Evolutionary conservation across 2,113 vertebrate genomes (phyloP).

Genomic region (Salvator merianae): DNA sequence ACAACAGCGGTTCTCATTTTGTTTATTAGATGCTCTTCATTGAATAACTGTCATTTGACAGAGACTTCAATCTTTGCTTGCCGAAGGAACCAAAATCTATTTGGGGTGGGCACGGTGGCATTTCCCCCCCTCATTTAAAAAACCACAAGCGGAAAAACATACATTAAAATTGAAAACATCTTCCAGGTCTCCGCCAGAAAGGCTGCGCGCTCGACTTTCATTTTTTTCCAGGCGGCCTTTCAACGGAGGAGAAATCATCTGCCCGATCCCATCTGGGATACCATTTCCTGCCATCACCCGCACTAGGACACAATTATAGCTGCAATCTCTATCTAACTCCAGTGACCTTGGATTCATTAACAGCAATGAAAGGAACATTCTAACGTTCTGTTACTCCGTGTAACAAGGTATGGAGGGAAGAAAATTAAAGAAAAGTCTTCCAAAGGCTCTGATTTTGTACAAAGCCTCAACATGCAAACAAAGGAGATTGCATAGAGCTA

Average conservation of each 20-base stretch:
- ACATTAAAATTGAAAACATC: conserved; percentile 40
- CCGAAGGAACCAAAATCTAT: conserved; percentile 14
- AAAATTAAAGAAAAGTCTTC: conserved; percentile 29
- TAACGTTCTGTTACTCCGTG: conserved; percentile 19
- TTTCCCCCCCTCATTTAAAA: conserved; percentile 36
- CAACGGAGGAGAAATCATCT: conserved; percentile 39
- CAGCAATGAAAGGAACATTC: conserved; percentile 20
- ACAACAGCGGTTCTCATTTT: conserved; percentile 1
- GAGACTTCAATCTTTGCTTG: conserved; percentile 36
- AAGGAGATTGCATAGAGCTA: conserved; percentile 52
- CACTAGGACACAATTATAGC: conserved; percentile 31
- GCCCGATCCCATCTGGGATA: conserved; percentile 56
- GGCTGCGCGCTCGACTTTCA: conserved; percentile 44
- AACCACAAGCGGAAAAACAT: conserved; percentile 30
- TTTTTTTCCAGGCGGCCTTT: conserved; percentile 43
- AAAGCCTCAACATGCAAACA: conserved; percentile 43
- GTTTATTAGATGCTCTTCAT: conserved; percentile 11
- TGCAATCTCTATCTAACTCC: conserved; percentile 17
- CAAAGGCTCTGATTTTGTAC: conserved; percentile 45
- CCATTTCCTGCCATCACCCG: conserved; percentile 10
- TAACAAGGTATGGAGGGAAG: background rate
- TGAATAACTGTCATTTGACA: conserved; percentile 21
- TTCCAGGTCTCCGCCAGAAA: conserved; percentile 45
- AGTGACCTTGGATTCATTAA: conserved; percentile 28
- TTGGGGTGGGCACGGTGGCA: conserved; percentile 26